Base-by-base conservation (phyloP, 2,888 invertebrate species). In the Neoascia interrupta region DNA sequence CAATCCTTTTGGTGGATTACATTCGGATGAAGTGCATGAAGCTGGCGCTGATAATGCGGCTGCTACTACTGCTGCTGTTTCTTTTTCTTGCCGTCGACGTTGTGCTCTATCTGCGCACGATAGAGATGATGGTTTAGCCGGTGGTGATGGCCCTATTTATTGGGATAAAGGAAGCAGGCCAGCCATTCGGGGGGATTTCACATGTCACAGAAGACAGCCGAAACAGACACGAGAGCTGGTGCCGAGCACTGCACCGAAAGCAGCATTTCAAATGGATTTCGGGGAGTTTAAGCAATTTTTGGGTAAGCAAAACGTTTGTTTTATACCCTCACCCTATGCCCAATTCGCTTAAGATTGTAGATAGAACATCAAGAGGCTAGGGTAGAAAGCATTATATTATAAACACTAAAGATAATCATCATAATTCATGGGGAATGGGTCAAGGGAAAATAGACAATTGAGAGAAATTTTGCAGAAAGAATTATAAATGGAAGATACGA, bases 81-180 rank as follows among this genome's bases (percentile, higher is more conserved):
- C 8, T 41, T 26, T 5, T 8, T 4, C 4, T 26, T 4, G 26
- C 26, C 8, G 31, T n/a, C 31, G 31, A 31, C n/a, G n/a, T 31
- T 3, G 8, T 31, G 31, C 8, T 31, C 10, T 6, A 6, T n/a
- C 31, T 31, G n/a, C 11, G 31, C 51, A 56, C 28, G 31, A 34
- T 23, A 53, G 41, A 34, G 28, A 49, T 53, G 76, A 41, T 60
- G 19, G 28, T 54, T 51, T 58, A 54, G 66, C 60, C 60, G 61
- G 61, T 66, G 79, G 60, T 66, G 73, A 79, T 61, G 76, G 72
- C 23, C 72, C 60, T 36, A 47, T 53, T 64, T 60, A 66, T 66
- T 70, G 63, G 43, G 34, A 54, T 47, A 26, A 23, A 47, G 36
- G 26, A 53, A 53, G 13, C 54, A 37, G 53, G 13, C 37, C 28